Evolutionary conservation across 2,888 invertebrate genomes (phyloP), one percentile per base, ranked within the genome.

Genomic region (Pristionchus entomophagus): DNA sequence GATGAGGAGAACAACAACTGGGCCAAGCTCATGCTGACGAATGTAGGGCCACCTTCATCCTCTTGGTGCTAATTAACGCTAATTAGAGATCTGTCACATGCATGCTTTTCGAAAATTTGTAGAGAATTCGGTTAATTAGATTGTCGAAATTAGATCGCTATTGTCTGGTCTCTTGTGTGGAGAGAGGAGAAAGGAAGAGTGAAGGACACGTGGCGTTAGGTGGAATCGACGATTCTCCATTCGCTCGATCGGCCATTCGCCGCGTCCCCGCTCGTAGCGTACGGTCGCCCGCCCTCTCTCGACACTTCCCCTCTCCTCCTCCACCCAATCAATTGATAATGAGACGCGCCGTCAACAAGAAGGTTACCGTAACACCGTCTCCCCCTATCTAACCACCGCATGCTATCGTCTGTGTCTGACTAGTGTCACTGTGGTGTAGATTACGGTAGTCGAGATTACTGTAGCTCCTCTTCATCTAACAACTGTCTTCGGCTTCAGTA

Each of bases 1-100:
- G n/a, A 56, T 5, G 65, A 80, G 32, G 32, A 51, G 51, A 80
- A 80, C 53, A 80, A 80, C 80, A 80, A 80, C 32, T 49, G 49
- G 53, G 19, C 19, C 2, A 51, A 80, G 26, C 65, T 35, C 19
- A 22, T 73, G n/a, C 38, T n/a, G 32, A 73, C 26, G 17, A 73
- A 41, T 73, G 73, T 73, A 45, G 73, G 73, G 41, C 14, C 8
- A 45, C 14, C 29, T 69, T 38, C 69, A 19, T 69, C 41, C 2
- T 38, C 6, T 38, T 69, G 19, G 8, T 5, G 1, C 45, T 45
- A 45, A 10, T 14, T 45, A 35, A 35, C 65, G 65, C 65, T 65
- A 19, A 35, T 65, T 35, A 35, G 10, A 14, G 65, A 10, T 10
- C 65, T 35, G 32, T 32, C n/a, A 2, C 62, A 17, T 32, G 17